Base-by-base conservation (phyloP, 1,140 invertebrate genomes). In the Zaprionus taronus region DNA sequence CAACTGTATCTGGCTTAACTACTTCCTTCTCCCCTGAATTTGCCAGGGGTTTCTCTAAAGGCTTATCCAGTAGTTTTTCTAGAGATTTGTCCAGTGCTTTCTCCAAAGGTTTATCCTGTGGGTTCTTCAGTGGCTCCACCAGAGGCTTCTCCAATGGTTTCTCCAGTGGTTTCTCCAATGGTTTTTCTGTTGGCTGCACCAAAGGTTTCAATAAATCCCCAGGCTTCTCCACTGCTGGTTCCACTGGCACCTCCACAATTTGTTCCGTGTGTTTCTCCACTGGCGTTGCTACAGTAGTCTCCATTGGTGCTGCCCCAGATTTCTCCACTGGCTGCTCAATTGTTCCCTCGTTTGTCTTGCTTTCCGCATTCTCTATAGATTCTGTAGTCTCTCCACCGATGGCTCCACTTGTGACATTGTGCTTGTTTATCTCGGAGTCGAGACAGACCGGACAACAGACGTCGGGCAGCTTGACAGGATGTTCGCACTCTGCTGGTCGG, bases 371-470 rank as follows among this genome's bases (percentile, higher is more conserved):
- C 5, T 41, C 38, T 41, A 15, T 38, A 15, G 14, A 14, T 38
- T 38, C 36, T 1, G 36, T 38, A 5, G 36, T 44, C 15, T 1
- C 4, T 36, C 4, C 41, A 17, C 15, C 6, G 2, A 44, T 15
- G 2, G 5, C 7, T 7, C 7, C n/a, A 17, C n/a, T 47, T 47
- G 41, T 47, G 6, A 20, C 6, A 7, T 47, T 41, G 38, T 41
- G 14, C 14, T 2, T 17, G 17, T 15, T 56, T 12, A 58, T 26
- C 11, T 31, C 5, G 5, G 5, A 2, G 2, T 44, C 24, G 2
- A 31, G 70, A 34, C 90, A 91, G 17, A 63, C 20, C 4, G 75
- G 77, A 67, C 90, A 91, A 51, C 91, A 91, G 7, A 62, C 38
- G 1, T 79, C 80, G 1, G 56, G 34, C n/a, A 44, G 12, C 15